Evolutionary conservation across 2,888 invertebrate species (phyloP), one percentile per base, ranked within the genome.

Genomic region (Chloroclystis v-ata): DNA sequence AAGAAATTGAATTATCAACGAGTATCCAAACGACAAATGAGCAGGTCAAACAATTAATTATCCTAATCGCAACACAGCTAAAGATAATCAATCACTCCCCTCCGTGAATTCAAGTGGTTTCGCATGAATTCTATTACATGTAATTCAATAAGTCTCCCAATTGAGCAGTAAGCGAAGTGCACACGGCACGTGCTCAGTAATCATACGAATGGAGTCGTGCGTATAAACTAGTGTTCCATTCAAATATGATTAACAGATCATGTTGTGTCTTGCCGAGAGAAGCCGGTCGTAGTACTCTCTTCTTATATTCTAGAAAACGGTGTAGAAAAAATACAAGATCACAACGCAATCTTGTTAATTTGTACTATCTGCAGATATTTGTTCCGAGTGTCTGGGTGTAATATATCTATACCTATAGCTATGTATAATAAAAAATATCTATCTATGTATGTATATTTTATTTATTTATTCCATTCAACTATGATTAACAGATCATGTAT

Each of bases 191-290:
- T 70, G 81, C 51, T 76, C 64, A 50, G 67, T 61, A 82, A 80
- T 82, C 80, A 76, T 61, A 74, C 76, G 77, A 82, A 81, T 82
- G 77, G 82, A 69, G 73, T 1, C 32, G 32, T 14, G 14, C 14
- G 32, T 4, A 20, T 20, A 5, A n/a, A 20, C 32, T 13, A 13
- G 32, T 13, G 32, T 16, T n/a, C 32, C 32, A 16, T 16, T 20
- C 3, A 20, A 20, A 2, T 20, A 20, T 20, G 20, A 20, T 20
- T 20, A 20, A 20, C 37, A 20, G 39, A 46, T 26, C 33, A 13
- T 43, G 24, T 25, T 24, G n/a, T n/a, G n/a, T n/a, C n/a, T n/a
- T n/a, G n/a, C n/a, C n/a, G n/a, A n/a, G n/a, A n/a, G n/a, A n/a
- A n/a, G n/a, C n/a, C n/a, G n/a, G n/a, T n/a, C n/a, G n/a, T n/a